A percentile compares a stretch with the other conserved stretches of the same genome.
Evolutionary conservation across 2,113 vertebrate species (phyloP).

Genomic region (Picathartes gymnocephalus): DNA sequence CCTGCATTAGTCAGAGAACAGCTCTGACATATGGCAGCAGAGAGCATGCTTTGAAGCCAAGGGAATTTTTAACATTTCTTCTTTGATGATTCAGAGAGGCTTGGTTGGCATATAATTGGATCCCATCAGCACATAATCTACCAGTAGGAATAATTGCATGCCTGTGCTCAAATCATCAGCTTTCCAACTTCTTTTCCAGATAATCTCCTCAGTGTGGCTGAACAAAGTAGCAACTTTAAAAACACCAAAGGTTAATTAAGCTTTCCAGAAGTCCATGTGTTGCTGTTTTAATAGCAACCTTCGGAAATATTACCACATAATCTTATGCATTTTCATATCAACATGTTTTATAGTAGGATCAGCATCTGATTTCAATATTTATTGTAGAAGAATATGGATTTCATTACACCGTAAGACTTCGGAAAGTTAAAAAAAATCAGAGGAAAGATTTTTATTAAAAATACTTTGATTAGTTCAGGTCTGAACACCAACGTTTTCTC

Average conservation of each 20-base stretch:
- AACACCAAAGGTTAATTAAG: constrained; percentile 9
- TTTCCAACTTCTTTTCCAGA: neutral
- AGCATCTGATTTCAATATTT: neutral
- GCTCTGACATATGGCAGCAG: neutral
- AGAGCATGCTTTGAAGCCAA: neutral
- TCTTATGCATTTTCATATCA: neutral
- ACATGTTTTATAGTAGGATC: neutral
- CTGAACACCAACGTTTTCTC: neutral
- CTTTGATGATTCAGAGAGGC: neutral
- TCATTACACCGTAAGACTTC: neutral
- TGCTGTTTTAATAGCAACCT: neutral
- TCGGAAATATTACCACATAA: neutral
- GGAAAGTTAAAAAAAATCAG: neutral
- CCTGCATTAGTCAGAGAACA: neutral
- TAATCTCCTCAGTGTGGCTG: neutral
- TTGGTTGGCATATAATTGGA: constrained; percentile 16
- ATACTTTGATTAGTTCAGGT: neutral
- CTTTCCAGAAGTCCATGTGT: neutral
- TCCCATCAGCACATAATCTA: neutral
- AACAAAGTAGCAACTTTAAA: neutral
- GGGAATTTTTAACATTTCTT: constrained; percentile 29
- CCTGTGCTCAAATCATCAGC: neutral
- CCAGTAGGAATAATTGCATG: neutral
- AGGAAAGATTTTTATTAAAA: neutral
- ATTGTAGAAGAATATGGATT: neutral